Evolutionary conservation across 2,888 invertebrate genomes (phyloP).

Genomic region (Chydorus sphaericus): DNA sequence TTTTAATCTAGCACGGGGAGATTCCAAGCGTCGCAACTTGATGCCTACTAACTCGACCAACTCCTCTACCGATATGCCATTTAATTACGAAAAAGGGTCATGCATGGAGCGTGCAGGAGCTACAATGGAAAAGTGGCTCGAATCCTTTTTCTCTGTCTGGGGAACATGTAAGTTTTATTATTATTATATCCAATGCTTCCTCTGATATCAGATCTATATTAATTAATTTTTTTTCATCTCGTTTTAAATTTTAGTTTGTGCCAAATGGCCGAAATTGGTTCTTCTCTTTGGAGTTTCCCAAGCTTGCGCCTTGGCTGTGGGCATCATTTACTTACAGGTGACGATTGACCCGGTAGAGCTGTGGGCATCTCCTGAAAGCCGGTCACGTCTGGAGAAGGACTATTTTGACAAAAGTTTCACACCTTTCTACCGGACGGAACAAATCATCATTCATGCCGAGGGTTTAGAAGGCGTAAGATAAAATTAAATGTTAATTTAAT

Average conservation of each 20-base stretch:
- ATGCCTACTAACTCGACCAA: constrained; percentile 5
- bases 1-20: too few species aligned
- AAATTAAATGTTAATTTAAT: not conserved
- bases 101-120: constrained; percentile 58
- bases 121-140: constrained; percentile 53
- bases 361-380: constrained; percentile 83
- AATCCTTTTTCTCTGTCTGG: constrained; percentile 62
- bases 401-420: constrained; percentile 87
- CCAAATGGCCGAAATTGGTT: constrained; percentile 60
- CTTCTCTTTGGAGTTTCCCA: constrained; percentile 50
- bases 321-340: constrained; percentile 56
- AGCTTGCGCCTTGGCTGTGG: constrained; percentile 51
- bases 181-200: not conserved
- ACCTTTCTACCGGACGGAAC: constrained; percentile 85
- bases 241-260: too few species aligned
- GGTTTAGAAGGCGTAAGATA: not conserved
- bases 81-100: constrained; percentile 20
- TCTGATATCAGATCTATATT: too few species aligned
- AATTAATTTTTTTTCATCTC: too few species aligned
- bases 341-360: constrained; percentile 92
- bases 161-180: constrained; percentile 46
- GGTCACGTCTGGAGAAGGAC: constrained; percentile 72
- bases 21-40: constrained; percentile 3
- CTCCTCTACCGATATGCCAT: not conserved
- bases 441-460: constrained; percentile 65